Evolutionary conservation across 1,140 invertebrate species (phyloP), one percentile per base, ranked within the genome.

Genomic region (Drosophila arawakana): DNA sequence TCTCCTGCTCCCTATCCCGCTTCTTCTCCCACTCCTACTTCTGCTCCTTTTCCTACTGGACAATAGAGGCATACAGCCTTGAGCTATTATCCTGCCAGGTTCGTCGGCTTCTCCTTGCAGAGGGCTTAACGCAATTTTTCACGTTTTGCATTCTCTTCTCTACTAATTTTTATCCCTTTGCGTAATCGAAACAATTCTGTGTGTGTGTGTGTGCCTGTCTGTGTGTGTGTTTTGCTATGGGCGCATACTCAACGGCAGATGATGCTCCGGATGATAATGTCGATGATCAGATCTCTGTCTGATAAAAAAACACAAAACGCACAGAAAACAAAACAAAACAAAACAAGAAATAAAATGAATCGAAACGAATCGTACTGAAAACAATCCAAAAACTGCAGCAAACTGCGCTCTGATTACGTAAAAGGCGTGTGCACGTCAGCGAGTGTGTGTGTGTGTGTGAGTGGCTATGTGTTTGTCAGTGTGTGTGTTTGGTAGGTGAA

Each of bases 1-100:
- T 1, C 13, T 21, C 7, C 43, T n/a, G 46, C 21, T 49, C 37
- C 37, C 30, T 18, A 39, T 43, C 25, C 25, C 10, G 6, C 25
- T 57, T 1, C 30, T 41, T 1, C 13, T 21, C 7, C 43, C 18
- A 21, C 13, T 21, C 7, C 43, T n/a, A 30, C 11, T 49, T 35
- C 37, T 11, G 44, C 18, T 49, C 47, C 35, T 44, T 30, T 49
- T 34, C 49, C 25, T 6, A 8, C 25, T 57, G 50, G 39, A 88
- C 84, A 88, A 88, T 88, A 84, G 81, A 73, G 60, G 68, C 84
- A 89, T 54, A 89, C 77, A 89, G 80, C 84, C 84, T 89, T 88
- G 80, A 89, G 85, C 84, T 88, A 88, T 88, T 88, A 88, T 88
- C 84, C 80, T 63, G 39, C 35, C 52, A 62, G 79, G 50, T 68